Evolutionary conservation across 1,140 invertebrate species (phyloP).

Genomic region (Eurytemora carolleeae): DNA sequence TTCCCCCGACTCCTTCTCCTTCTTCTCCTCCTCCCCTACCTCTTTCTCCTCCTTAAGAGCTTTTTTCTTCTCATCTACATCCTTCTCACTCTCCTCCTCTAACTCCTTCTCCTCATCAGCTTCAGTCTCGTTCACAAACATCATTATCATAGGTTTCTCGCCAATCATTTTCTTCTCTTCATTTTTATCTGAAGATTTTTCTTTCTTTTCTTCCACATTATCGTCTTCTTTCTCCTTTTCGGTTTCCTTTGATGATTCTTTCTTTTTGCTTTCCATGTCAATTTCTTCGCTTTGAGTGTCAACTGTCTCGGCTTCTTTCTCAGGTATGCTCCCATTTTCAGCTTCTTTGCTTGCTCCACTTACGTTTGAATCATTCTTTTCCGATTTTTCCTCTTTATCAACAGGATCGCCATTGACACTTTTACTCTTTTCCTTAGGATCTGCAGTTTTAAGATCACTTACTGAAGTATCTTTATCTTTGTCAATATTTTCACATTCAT

Average conservation of each 20-base stretch:
- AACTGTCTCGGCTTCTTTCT: neutral
- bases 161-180: too few relatives aligned
- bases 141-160: neutral
- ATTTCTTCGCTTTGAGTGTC: neutral
- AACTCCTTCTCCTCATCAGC: neutral
- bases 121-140: neutral
- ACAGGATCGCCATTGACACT: too few relatives aligned
- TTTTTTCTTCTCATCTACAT: neutral
- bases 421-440: too few relatives aligned
- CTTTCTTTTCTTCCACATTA: neutral
- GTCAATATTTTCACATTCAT: too few relatives aligned
- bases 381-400: too few relatives aligned
- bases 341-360: neutral
- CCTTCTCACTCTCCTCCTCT: neutral
- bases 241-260: neutral
- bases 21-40: neutral
- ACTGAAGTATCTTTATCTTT: too few relatives aligned
- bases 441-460: too few relatives aligned
- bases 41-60: neutral
- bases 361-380: too few relatives aligned
- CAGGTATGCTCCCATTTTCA: neutral
- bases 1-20: too few relatives aligned
- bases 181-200: neutral
- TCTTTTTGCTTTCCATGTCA: neutral
- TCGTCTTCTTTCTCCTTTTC: neutral